These are phyloP conservation scores for Myiotriccus ornatus DNA, from an alignment of 2,797 vertebrate genomes.

Conservation along the genomic window DNA sequence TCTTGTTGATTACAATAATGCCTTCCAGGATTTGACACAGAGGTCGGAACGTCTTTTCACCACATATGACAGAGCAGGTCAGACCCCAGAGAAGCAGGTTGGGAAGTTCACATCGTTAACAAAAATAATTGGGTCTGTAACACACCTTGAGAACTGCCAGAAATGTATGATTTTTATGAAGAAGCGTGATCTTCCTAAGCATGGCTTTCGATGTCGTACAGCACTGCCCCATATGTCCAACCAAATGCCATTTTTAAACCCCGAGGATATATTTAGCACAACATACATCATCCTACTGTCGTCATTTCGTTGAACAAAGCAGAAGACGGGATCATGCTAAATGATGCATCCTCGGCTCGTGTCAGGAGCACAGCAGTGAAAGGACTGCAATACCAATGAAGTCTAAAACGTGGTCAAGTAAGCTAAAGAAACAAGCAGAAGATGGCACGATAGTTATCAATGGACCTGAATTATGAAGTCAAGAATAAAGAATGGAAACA, in stretches of 20 bases:
- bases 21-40: not conserved
- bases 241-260: slow-evolving; percentile 64
- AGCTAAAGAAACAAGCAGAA: not conserved
- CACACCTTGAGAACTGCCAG: slow-evolving; percentile 16
- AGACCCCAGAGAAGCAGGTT: not conserved
- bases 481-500: slow-evolving; percentile 22
- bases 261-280: slow-evolving; percentile 50
- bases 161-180: not conserved
- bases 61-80: not conserved
- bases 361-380: not conserved
- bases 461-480: not conserved
- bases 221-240: slow-evolving; percentile 51
- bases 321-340: slow-evolving; percentile 10
- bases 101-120: not conserved
- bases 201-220: not conserved
- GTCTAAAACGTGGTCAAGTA: not conserved
- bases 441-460: not conserved
- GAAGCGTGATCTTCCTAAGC: not conserved
- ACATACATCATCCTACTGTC: slow-evolving; percentile 49
- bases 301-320: slow-evolving; percentile 44
- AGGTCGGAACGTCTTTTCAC: not conserved
- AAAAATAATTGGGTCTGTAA: not conserved
- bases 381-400: not conserved
- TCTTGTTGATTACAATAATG: not conserved
- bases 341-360: slow-evolving; percentile 32